phyloP scores from a whole-genome alignment of 2,797 vertebrate species.

The Anomalospiza imberbis region DNA sequence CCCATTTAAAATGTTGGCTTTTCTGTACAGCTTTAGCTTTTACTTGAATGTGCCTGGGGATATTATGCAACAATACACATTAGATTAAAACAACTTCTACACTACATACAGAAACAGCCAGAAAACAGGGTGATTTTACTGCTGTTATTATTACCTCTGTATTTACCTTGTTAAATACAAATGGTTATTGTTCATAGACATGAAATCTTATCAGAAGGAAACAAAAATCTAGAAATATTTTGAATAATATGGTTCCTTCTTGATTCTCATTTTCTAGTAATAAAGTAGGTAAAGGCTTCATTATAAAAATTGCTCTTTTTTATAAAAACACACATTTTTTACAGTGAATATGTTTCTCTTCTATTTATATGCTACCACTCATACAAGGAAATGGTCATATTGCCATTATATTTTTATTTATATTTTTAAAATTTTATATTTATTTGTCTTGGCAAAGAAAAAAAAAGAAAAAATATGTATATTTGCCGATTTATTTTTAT shows the following conservation, averaged over 20 bases:
- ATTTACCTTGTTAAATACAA: slow-evolving; percentile 48
- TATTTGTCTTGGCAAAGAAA: neutral
- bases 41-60: slow-evolving; percentile 81
- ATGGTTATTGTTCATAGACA: slow-evolving; percentile 5
- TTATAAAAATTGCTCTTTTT: neutral
- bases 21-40: slow-evolving; percentile 88
- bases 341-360: neutral
- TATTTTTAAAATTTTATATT: neutral
- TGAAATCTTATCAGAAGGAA: slow-evolving; percentile 5
- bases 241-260: neutral
- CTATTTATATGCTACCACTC: neutral
- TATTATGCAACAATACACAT: slow-evolving; percentile 77
- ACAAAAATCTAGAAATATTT: neutral
- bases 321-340: neutral
- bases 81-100: slow-evolving; percentile 78
- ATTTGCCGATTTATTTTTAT: neutral
- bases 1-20: slow-evolving; percentile 94
- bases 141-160: slow-evolving; percentile 48
- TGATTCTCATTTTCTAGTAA: neutral
- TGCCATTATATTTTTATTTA: neutral
- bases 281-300: neutral
- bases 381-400: neutral
- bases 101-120: slow-evolving; percentile 42
- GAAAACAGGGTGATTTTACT: slow-evolving; percentile 58
- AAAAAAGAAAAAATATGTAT: neutral